Evolutionary conservation across 2,888 invertebrate species (phyloP), one percentile per base, ranked within the genome.

Genomic region (Netelia inedita): DNA sequence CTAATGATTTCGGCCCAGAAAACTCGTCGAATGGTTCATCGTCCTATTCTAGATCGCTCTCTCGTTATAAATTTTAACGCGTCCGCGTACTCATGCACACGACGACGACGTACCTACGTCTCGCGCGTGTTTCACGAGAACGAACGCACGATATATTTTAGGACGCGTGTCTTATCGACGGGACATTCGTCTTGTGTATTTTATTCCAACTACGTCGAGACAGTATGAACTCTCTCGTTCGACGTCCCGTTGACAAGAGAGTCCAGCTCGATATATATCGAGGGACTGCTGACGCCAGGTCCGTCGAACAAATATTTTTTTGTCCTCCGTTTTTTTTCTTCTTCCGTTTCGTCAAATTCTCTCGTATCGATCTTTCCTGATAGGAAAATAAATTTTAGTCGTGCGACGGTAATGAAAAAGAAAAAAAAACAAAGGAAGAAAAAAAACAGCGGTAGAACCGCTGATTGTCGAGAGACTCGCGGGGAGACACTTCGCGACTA

Each of bases 221-320:
- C 74, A 71, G 79, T 65, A 79, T 61, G 72, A 80, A 81, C 57
- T 68, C 61, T 53, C 68, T 16, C 46, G 69, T 2, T 14, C 55
- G 73, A 84, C 57, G 55, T 78, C 28, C 43, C 78, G 73, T 50
- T 69, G 78, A 78, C 78, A 50, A 41, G 65, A 21, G 66, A 75
- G 57, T 76, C 78, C 28, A 2, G 53, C 28, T 41, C 19, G 16
- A 59, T 46, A 63, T 28, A 50, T 53, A 76, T 73, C 63, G 76
- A 55, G 73, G 69, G 35, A 35, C 80, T 79, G 82, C 80, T 79
- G 82, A 85, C 85, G 74, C 82, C 82, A 71, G 59, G 85, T 79
- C 71, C 28, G 55, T 85, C 74, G n/a, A n/a, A 53, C 46, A 69
- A 81, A 74, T 65, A 72, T 73, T 72, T 80, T 66, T 61, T 19